These are phyloP conservation scores for Megamerina dolium DNA, from an alignment of 2,888 invertebrate species.

Conservation along the genomic window DNA sequence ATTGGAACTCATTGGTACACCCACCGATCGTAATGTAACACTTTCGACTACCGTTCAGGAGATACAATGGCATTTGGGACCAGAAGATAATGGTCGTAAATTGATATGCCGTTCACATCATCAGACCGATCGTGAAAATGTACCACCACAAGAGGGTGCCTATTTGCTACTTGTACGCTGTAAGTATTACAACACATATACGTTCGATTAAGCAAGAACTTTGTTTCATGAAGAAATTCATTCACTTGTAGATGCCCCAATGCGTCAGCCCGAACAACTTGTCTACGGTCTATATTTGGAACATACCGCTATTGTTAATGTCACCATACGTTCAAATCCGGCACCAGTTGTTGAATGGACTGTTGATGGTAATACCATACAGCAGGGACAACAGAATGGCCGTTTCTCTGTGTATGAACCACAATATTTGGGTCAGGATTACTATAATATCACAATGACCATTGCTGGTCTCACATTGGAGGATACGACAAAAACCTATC, in stretches of 20 bases:
- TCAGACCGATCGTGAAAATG: conserved; percentile 42
- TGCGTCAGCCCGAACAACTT: conserved; percentile 55
- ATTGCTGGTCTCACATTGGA: conserved; percentile 65
- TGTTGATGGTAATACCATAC: conserved; percentile 53
- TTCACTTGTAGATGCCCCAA: conserved; percentile 58
- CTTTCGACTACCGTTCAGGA: conserved; percentile 62
- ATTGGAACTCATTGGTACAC: conserved; percentile 46
- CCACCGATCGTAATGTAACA: conserved; percentile 53
- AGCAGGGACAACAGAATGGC: conserved; percentile 50
- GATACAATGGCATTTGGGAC: conserved; percentile 56
- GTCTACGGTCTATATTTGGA: conserved; percentile 71
- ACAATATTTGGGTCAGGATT: conserved; percentile 53
- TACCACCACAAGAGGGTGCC: conserved; percentile 39
- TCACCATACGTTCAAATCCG: conserved; percentile 70
- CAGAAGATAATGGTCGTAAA: conserved; percentile 60
- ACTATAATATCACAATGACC: conserved; percentile 62
- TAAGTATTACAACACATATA: conserved; percentile 45
- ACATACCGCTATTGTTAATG: conserved; percentile 63
- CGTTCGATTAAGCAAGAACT: background rate
- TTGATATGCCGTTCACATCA: conserved; percentile 66
- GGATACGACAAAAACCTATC: conserved; percentile 68
- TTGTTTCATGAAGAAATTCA: background rate
- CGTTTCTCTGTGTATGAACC: conserved; percentile 44
- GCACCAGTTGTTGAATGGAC: conserved; percentile 65
- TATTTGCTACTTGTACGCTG: conserved; percentile 55